Base-by-base conservation (phyloP, 2,888 invertebrate species). In the Parnassius orleans region DNA sequence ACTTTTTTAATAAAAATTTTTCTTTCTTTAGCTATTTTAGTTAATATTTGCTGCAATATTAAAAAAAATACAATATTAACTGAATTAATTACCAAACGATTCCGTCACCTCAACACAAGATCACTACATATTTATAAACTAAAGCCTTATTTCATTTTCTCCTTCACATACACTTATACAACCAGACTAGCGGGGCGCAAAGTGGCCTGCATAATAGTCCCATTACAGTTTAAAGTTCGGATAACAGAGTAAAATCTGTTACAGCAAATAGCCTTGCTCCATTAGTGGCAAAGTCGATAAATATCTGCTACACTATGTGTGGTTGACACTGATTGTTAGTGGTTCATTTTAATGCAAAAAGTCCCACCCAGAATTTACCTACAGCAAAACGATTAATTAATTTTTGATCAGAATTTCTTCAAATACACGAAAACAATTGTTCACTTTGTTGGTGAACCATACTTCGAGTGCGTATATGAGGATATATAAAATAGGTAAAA, bases 201-300 rank as follows among this genome's bases (percentile, higher is more conserved):
- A 63, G 63, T 66, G 66, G 63, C 65, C 62, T 55, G 63, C 66
- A 68, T 68, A 66, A 77, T 76, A 72, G 75, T 66, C 69, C 72
- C 71, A 74, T 75, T 75, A 74, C 69, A 70, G 72, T 77, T 81
- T 79, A 78, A 79, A 79, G 69, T 72, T 72, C 71, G 68, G 69
- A 78, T 77, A 74, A 78, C 75, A 73, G 74, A 80, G 80, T 79
- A 73, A 78, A 80, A 80, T 80, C 73, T 82, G 80, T 83, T 82
- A 81, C 70, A 66, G 76, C 66, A 73, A 83, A 83, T 82, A 78
- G 79, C 78, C 74, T 58, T 67, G 66, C 70, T 77, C 79, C 81
- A 83, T 85, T 85, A 83, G 75, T 46, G 74, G 68, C 65, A 76
- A 72, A 79, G 69, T 71, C 81, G 80, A 85, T 83, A 78, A 79